Conservation (phyloP, 1,140 invertebrate species). For the Saccostrea cuccullata region DNA sequence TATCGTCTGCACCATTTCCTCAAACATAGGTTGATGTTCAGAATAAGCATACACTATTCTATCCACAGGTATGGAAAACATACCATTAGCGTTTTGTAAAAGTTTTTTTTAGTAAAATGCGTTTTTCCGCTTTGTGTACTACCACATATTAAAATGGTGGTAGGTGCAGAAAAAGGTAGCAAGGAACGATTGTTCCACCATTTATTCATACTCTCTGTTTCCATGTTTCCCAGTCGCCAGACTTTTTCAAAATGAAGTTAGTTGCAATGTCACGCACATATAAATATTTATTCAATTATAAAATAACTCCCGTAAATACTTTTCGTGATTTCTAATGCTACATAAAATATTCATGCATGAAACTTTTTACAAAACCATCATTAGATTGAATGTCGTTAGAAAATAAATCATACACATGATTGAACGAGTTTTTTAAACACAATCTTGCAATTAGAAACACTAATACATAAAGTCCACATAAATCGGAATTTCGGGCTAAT, state of each 20-base stretch:
- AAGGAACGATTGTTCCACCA: not conserved
- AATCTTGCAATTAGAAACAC: slow-evolving; percentile 6
- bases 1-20: slow-evolving; percentile 38
- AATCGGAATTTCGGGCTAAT: not conserved
- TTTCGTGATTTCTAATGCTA: not conserved
- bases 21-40: slow-evolving; percentile 49
- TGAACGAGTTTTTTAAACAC: not conserved
- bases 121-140: slow-evolving; percentile 47
- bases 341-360: not conserved
- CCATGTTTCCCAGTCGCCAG: no score
- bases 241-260: no score
- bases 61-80: slow-evolving; percentile 42
- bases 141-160: slow-evolving; percentile 43
- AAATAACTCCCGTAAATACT: not conserved
- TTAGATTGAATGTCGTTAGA: not conserved
- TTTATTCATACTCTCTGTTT: no score
- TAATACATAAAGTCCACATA: slow-evolving; percentile 40
- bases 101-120: slow-evolving; percentile 36
- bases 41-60: slow-evolving; percentile 47
- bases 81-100: slow-evolving; percentile 44
- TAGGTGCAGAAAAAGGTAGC: slow-evolving; percentile 40
- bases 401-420: slow-evolving; percentile 29
- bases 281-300: no score
- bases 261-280: no score
- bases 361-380: slow-evolving; percentile 10